Conservation (phyloP, 2,797 vertebrate genomes). For the Tadarida brasiliensis region DNA sequence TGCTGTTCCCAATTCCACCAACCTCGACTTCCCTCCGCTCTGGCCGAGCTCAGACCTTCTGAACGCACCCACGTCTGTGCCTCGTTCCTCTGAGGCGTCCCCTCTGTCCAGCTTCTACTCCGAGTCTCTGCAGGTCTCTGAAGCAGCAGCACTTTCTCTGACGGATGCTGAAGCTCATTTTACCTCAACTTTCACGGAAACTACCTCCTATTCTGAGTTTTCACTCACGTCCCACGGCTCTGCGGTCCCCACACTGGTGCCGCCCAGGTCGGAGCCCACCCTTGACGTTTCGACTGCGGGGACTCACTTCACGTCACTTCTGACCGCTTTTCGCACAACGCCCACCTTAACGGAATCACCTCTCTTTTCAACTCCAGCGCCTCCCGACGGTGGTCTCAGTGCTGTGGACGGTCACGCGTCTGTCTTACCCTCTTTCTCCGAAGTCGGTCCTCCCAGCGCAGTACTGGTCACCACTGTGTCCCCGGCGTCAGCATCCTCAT, state of each 20-base stretch:
- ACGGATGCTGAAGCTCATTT: conserved; percentile 83
- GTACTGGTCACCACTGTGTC: background rate
- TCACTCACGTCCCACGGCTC: conserved; percentile 58
- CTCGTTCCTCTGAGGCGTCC: conserved; percentile 50
- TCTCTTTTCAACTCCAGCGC: conserved; percentile 60
- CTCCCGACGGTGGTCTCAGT: conserved; percentile 63
- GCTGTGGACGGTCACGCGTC: conserved; percentile 52
- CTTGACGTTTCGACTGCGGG: conserved; percentile 77
- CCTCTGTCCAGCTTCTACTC: conserved; percentile 65
- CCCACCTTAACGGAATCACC: conserved; percentile 74
- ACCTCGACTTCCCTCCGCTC: conserved; percentile 44
- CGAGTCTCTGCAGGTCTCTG: conserved; percentile 84
- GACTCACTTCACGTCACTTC: conserved; percentile 64
- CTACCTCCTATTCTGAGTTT: conserved; percentile 87
- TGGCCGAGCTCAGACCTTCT: conserved; percentile 75
- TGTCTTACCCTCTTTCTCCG: conserved; percentile 66
- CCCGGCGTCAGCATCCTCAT: background rate
- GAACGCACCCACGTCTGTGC: conserved; percentile 33
- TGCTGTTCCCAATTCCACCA: conserved; percentile 42
- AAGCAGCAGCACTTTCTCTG: conserved; percentile 84
- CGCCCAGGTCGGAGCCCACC: conserved; percentile 73
- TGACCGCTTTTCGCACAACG: conserved; percentile 68
- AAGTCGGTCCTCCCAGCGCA: conserved; percentile 17
- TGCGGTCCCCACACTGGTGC: conserved; percentile 69
- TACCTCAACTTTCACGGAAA: conserved; percentile 86